A percentile compares a stretch with the other conserved stretches of the same genome.
Conservation (phyloP, 2,797 vertebrate species). For the Gymnodraco acuticeps region DNA sequence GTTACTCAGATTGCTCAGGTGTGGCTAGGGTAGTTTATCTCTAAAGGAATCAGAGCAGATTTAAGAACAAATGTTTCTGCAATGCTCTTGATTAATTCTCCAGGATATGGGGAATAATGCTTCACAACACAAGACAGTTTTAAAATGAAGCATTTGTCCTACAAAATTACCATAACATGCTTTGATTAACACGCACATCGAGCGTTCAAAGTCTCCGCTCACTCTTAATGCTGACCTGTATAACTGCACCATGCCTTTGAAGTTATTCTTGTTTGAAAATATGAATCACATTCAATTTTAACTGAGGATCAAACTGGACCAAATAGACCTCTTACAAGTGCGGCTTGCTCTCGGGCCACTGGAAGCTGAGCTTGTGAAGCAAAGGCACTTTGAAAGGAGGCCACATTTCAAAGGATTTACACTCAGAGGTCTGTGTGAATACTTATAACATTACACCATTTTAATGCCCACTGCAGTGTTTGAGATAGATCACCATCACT, state of each 20-base stretch:
- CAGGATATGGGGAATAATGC: conserved; percentile 48
- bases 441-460: conserved; percentile 41
- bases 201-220: conserved; percentile 42
- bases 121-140: conserved; percentile 27
- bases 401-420: conserved; percentile 60
- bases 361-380: conserved; percentile 35
- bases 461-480: conserved; percentile 26
- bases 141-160: conserved; percentile 57
- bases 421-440: conserved; percentile 50
- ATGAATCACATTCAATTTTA: conserved; percentile 60
- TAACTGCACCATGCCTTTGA: conserved; percentile 58
- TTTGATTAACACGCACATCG: conserved; percentile 58
- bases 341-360: conserved; percentile 17
- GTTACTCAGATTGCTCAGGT: conserved; percentile 17
- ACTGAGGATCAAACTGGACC: conserved; percentile 58
- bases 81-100: conserved; percentile 48
- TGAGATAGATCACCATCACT: conserved; percentile 2
- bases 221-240: conserved; percentile 54
- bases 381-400: conserved; percentile 43
- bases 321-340: conserved; percentile 40
- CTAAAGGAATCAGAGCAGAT: conserved; percentile 42
- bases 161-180: conserved; percentile 51
- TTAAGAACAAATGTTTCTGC: conserved; percentile 61
- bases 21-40: conserved; percentile 4
- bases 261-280: conserved; percentile 60